Base-by-base conservation (phyloP, 1,140 invertebrate species). In the Heliconius hermathena region DNA sequence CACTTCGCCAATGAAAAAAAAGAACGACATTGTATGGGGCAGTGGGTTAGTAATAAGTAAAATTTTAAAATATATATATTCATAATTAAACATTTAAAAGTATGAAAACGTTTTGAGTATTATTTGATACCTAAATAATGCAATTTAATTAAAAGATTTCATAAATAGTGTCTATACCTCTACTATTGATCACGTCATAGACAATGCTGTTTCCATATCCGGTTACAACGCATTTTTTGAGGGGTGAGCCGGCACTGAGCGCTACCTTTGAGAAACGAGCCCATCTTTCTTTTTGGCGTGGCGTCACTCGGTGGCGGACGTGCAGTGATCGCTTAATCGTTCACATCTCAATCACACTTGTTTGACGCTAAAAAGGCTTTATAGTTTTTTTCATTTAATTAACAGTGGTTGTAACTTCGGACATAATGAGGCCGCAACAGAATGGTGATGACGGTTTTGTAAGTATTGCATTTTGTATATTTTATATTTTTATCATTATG, bases 391-490 rank as follows among this genome's bases (percentile, higher is more conserved):
- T 41, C 54, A 6, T 38, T 81, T 80, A 74, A 49, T 78, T 79
- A 66, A 74, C 4, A 38, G 70, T 33, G 57, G 52, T 77, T 74
- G 36, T 41, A n/a, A 54, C 33, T 36, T 46, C 16, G 52, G 33
- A 70, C 33, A 89, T 81, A 82, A 94, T 94, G 93, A 93, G 91
- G 77, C 93, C 93, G 49, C 92, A 91, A 81, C 86, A 91, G 79
- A 94, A 94, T 60, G 93, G 93, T 66, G 91, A 94, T 73, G 92
- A 94, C 81, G 91, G 90, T 29, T 94, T 87, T 88, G 93, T 94
- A 88, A 94, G 92, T 94, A 88, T 80, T 80, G 66, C 70, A 76
- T 33, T 72, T 79, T 80, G 33, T 46, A 72, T 33, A 29, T 5
- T 11, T 46, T 72, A 8, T 13, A 72, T 52, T 71, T 77, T 57